These are phyloP conservation scores for Drosophila tropicalis DNA, from an alignment of 1,140 invertebrate genomes.

Conservation along the genomic window DNA sequence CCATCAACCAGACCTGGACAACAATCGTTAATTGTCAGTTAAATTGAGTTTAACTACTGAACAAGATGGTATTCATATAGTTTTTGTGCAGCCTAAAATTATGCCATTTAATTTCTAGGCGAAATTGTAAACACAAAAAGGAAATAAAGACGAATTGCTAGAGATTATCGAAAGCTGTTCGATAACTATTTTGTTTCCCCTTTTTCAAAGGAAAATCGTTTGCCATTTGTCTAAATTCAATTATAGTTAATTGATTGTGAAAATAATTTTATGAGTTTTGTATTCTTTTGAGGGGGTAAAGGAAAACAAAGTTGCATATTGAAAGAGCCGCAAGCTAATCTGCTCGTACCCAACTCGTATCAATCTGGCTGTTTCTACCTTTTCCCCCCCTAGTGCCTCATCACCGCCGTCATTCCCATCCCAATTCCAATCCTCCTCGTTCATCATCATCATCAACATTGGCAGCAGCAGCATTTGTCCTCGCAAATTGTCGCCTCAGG, in stretches of 20 bases:
- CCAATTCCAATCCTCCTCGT: neutral
- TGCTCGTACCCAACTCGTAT: conserved; percentile 8
- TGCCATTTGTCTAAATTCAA: neutral
- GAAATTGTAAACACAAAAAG: neutral
- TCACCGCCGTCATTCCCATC: conserved; percentile 5
- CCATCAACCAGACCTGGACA: conserved; percentile 18
- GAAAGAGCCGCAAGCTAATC: conserved; percentile 51
- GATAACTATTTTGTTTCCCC: too few relatives aligned
- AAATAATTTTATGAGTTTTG: conserved; percentile 50
- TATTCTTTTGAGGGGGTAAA: conserved; percentile 31
- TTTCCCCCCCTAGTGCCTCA: neutral
- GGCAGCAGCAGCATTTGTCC: conserved; percentile 42
- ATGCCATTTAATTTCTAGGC: neutral
- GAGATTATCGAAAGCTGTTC: too few relatives aligned
- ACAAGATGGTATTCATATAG: neutral
- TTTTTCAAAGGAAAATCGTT: too few relatives aligned
- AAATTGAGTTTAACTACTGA: conserved; percentile 71
- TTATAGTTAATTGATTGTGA: neutral
- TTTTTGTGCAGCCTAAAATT: neutral
- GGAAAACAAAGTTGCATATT: conserved; percentile 60
- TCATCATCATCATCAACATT: conserved; percentile 9
- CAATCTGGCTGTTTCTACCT: neutral
- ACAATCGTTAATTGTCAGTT: conserved; percentile 80
- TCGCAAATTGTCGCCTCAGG: conserved; percentile 54
- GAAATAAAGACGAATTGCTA: neutral